Evolutionary conservation across 92 coral and sea anemone genomes (phyloP).

Genomic region (Nematostella vectensis): DNA sequence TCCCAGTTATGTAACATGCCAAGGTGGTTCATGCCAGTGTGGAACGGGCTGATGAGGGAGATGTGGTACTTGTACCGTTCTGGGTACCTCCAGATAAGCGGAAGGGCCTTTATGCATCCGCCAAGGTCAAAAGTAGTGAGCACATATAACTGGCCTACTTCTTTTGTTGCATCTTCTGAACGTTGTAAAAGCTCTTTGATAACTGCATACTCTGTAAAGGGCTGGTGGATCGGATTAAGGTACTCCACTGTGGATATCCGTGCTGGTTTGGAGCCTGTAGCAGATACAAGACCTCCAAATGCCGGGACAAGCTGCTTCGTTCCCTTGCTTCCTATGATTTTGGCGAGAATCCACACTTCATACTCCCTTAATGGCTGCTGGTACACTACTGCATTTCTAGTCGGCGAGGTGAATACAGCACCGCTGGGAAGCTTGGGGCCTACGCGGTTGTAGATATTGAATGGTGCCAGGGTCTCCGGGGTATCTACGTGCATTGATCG

Average conservation of each 20-base stretch:
- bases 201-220: slow-evolving; percentile 29
- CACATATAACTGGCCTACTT: slow-evolving; percentile 43
- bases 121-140: slow-evolving; percentile 47
- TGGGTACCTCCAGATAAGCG: no score
- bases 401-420: slow-evolving; percentile 17
- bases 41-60: slow-evolving; percentile 23
- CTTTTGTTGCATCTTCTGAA: slow-evolving; percentile 47
- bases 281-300: slow-evolving; percentile 52
- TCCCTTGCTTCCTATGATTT: slow-evolving; percentile 22
- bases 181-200: slow-evolving; percentile 34
- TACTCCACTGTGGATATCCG: slow-evolving; percentile 31
- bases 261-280: slow-evolving; percentile 33
- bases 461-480: slow-evolving; percentile 3
- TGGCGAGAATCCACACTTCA: slow-evolving; percentile 25
- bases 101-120: slow-evolving; percentile 43
- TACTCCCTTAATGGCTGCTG: slow-evolving; percentile 13
- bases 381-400: slow-evolving; percentile 9
- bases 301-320: slow-evolving; percentile 34
- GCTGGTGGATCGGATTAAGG: slow-evolving; percentile 37
- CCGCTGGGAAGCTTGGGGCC: slow-evolving; percentile 34
- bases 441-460: slow-evolving; percentile 20
- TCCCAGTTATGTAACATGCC: slow-evolving; percentile 24
- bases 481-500: slow-evolving; percentile 2
- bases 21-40: slow-evolving; percentile 15
- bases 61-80: slow-evolving; percentile 27